Evolutionary conservation across 1,140 invertebrate genomes (phyloP).

Genomic region (Hesperophylax magnus): DNA sequence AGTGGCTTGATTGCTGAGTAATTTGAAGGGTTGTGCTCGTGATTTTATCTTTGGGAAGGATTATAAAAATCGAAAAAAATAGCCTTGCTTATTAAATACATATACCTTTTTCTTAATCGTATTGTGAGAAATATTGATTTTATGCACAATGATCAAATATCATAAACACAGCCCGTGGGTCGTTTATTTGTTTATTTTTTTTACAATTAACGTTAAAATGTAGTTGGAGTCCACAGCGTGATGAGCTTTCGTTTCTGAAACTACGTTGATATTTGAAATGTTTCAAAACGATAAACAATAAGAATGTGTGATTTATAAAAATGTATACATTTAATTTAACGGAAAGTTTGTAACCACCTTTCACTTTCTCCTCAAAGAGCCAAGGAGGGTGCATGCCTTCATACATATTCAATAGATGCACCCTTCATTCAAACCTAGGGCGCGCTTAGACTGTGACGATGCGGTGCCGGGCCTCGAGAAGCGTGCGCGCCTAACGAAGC

Average conservation of each 20-base stretch:
- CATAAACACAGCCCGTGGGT: no score
- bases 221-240: no score
- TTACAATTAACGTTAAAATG: neutral
- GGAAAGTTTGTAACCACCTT: conserved; percentile 44
- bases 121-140: no score
- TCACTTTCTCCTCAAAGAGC: conserved; percentile 57
- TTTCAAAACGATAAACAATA: neutral
- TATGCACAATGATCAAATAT: no score
- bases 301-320: neutral
- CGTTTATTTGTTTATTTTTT: neutral
- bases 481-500: conserved; percentile 19
- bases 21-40: no score
- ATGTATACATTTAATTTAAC: neutral
- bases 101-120: no score
- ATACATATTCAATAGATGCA: conserved; percentile 71
- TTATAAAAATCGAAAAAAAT: no score
- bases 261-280: no score
- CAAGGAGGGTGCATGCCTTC: conserved; percentile 60
- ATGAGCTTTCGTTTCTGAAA: no score
- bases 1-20: no score
- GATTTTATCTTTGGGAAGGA: no score
- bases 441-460: conserved; percentile 52
- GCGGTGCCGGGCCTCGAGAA: neutral
- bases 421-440: conserved; percentile 59
- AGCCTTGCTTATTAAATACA: no score